Evolutionary conservation across 1,140 invertebrate genomes (phyloP), one percentile per base, ranked within the genome.

Genomic region (Kradibia gibbosae): DNA sequence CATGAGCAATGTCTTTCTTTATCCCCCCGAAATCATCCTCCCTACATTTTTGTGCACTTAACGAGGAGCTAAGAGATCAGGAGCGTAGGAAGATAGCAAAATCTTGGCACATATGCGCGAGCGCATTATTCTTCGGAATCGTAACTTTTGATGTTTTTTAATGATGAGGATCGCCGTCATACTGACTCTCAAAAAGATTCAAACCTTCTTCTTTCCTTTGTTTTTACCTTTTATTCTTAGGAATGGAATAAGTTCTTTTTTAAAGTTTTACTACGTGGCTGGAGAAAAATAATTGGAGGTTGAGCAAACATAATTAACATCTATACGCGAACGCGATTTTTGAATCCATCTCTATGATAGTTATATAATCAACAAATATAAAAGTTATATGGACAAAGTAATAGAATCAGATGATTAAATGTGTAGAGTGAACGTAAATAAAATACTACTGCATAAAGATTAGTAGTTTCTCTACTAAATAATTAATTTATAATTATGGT

Each of bases 71-170:
- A 65, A 48, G 72, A 80, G 79, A 60, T 60, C 72, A 34, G 25
- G 25, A 39, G 20, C 22, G 60, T 70, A 45, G 22, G 62, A 78
- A 31, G 62, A 11, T 25, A 28, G 57, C 20, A 39, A 81, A 42
- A 75, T 70, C 73, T 62, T 42, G 42, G 72, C 48, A 20, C 45
- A 70, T 48, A 3, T 74, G 60, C 7, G 73, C 25, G 48, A 28
- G 73, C 36, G 65, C 65, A 81, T 81, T 81, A 76, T 81, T 81
- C 80, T 48, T 45, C 2, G 50, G 73, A 71, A 76, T 81, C 73
- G 48, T 50, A 81, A 81, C 67, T 82, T 82, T 82, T 82, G 75
- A 82, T 78, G 80, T 82, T 82, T 77, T n/a, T 78, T 82, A 82
- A 82, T 82, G 80, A 82, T 75, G 50, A 53, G 39, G 48, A 42